A percentile compares a stretch with the other conserved stretches of the same genome.
These are phyloP conservation scores for Formicarius rufipectus DNA, from an alignment of 2,113 vertebrate species.

Conservation along the genomic window DNA sequence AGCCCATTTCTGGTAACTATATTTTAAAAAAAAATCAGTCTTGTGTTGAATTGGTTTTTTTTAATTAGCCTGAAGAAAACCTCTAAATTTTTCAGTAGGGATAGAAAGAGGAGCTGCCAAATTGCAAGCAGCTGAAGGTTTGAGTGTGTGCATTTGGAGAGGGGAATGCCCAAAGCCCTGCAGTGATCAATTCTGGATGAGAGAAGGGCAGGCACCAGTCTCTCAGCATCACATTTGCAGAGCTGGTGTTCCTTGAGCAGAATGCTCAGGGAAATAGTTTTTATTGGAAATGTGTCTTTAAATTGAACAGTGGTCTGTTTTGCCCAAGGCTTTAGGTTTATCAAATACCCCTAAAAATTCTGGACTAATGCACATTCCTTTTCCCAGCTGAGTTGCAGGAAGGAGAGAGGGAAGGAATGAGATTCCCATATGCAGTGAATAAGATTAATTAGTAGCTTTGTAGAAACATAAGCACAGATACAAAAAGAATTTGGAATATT, in stretches of 20 bases:
- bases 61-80: conserved; percentile 8
- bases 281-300: not conserved
- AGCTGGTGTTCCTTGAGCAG: not conserved
- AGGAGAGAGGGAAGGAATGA: not conserved
- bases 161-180: conserved; percentile 42
- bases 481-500: not conserved
- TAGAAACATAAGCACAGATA: not conserved
- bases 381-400: not conserved
- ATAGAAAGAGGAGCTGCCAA: conserved; percentile 21
- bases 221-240: conserved; percentile 10
- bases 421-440: not conserved
- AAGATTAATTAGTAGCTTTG: not conserved
- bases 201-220: conserved; percentile 19
- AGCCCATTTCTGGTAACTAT: not conserved
- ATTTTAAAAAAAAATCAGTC: not conserved
- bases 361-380: not conserved
- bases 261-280: not conserved
- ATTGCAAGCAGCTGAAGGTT: not conserved
- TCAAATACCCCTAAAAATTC: not conserved
- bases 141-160: conserved; percentile 9
- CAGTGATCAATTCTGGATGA: conserved; percentile 66
- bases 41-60: not conserved
- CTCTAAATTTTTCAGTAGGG: conserved; percentile 44
- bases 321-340: not conserved
- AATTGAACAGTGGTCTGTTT: not conserved